Percentiles rank a stretch among this genome's conserved stretches.
phyloP scores from a whole-genome alignment of 2,797 vertebrate species.

The Echiichthys vipera region DNA sequence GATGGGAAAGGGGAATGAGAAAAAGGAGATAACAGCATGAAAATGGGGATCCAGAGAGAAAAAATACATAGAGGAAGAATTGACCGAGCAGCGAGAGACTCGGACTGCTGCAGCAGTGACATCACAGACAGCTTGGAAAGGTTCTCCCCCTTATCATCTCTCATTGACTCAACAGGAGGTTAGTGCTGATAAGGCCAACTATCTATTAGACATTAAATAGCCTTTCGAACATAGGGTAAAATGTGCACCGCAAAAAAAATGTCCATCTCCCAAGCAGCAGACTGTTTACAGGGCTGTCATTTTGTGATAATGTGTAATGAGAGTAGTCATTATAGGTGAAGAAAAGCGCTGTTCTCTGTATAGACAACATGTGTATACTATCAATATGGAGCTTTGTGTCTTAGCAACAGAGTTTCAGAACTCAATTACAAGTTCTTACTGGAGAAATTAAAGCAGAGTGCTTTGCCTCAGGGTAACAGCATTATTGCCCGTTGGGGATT shows the following conservation, averaged over 20 bases:
- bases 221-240: slow-evolving; percentile 32
- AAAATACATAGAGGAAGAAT: slow-evolving; percentile 2
- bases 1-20: background rate
- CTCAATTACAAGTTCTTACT: slow-evolving; percentile 62
- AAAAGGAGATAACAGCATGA: slow-evolving; percentile 5
- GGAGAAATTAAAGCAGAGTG: slow-evolving; percentile 67
- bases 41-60: no score
- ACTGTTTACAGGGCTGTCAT: slow-evolving; percentile 32
- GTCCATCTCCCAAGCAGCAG: slow-evolving; percentile 6
- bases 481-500: slow-evolving; percentile 65
- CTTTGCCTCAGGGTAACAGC: slow-evolving; percentile 61
- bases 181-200: slow-evolving; percentile 29
- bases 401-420: slow-evolving; percentile 51
- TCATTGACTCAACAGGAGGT: slow-evolving; percentile 57
- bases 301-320: slow-evolving; percentile 19
- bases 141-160: slow-evolving; percentile 49
- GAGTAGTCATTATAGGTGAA: slow-evolving; percentile 3
- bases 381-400: slow-evolving; percentile 47
- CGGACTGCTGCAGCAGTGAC: slow-evolving; percentile 57
- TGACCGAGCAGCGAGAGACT: slow-evolving; percentile 12
- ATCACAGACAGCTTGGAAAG: slow-evolving; percentile 61
- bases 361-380: slow-evolving; percentile 7
- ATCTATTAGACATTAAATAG: slow-evolving; percentile 39
- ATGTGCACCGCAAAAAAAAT: slow-evolving; percentile 19
- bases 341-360: slow-evolving; percentile 15